Evolutionary conservation across 2,888 invertebrate genomes (phyloP), one percentile per base, ranked within the genome.

Genomic region (Phytoseiulus persimilis): DNA sequence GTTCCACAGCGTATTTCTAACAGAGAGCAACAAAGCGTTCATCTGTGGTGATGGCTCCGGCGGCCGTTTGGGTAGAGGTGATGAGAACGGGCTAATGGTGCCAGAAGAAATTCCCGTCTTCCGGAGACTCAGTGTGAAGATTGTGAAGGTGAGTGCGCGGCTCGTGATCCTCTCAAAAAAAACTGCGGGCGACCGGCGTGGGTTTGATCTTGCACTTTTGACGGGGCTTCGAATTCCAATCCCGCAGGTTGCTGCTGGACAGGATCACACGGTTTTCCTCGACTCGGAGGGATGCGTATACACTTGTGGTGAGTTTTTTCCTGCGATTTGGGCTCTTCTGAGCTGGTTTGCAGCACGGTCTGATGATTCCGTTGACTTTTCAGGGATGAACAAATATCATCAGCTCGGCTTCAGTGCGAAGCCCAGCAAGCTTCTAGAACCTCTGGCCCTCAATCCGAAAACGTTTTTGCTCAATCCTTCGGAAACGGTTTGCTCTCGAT

Each of bases 1-100:
- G 92, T 96, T 95, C 93, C 96, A 96, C 93, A 95, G 95, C 91
- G 93, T 95, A 28, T 95, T 96, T 93, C 92, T 96, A 45, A 93
- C 94, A 0, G 92, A 92, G 0, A 93, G 93, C 90, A 94, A 94
- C 0, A 93, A 93, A 90, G 95, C 95, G 0, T 96, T 95, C 93
- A 94, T 95, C 32, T 96, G 96, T 92, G 97, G 97, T 0, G 96
- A 96, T 93, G 95, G 96, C 23, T 95, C 95, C 91, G 95, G 95
- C 28, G 96, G 96, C 0, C 93, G 95, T 31, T 94, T 96, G 31
- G 96, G 96, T 83, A 94, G 95, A 9, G 94, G 94, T 0, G 93
- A 94, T 89, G 94, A 95, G 91, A 92, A 93, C 31, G 94, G 95
- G 0, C 94, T 94, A 31, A 93, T 95, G 0, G 93, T 93, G 14